Evolutionary conservation across 2,888 invertebrate genomes (phyloP), one percentile per base, ranked within the genome.

Genomic region (Calliopum simillimum): DNA sequence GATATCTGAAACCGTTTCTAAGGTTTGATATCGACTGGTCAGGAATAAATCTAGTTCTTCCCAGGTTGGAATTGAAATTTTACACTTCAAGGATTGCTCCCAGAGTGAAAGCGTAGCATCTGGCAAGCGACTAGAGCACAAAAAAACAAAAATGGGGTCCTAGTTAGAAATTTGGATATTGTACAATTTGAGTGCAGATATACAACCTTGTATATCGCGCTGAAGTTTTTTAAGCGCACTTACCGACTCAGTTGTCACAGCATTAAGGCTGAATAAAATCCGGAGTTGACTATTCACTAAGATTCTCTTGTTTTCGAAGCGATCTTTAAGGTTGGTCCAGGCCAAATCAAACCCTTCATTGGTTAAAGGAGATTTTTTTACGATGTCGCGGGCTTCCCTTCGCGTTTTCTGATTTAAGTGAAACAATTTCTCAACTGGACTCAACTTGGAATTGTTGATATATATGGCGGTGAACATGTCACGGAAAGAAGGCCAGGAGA

Each of bases 401-500:
- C 33, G 13, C 14, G 51, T 64, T 23, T 64, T 64, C 23, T 64
- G 49, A 8, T 41, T 49, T 4, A 51, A 41, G 12, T 53, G 64
- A 14, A 33, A 64, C 25, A 33, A 16, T 14, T 64, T 64, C 16
- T 53, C 64, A 11, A 64, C 41, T 3, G 51, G 49, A 19, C 47
- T 63, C 14, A 62, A 23, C 6, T 19, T 12, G 21, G 62, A n/a
- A 16, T 62, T 62, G 4, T 62, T 62, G 4, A 19, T 43, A 6
- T 62, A 62, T n/a, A 62, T 6, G 43, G 62, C 46, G n/a, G n/a
- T n/a, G n/a, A n/a, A n/a, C n/a, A n/a, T n/a, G n/a, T n/a, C n/a
- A n/a, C n/a, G n/a, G n/a, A n/a, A n/a, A n/a, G n/a, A n/a, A n/a
- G n/a, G n/a, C n/a, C n/a, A n/a, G n/a, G n/a, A n/a, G n/a, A n/a